phyloP scores from a whole-genome alignment of 1,140 invertebrate genomes.

The Pseudomyrmex dendroicus region DNA sequence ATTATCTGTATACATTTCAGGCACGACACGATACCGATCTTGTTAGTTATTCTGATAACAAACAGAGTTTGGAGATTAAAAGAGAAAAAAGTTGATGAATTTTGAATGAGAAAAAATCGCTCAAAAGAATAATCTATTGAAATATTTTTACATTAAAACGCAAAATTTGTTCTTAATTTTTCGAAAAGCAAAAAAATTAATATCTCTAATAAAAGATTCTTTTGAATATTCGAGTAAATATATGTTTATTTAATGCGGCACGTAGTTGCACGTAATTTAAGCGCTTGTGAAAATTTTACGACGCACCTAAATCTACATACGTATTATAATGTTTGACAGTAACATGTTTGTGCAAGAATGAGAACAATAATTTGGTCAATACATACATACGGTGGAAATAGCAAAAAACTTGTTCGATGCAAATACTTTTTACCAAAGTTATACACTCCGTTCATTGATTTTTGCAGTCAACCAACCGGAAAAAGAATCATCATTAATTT shows the following conservation, averaged over 20 bases:
- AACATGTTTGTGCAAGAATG: constrained; percentile 1
- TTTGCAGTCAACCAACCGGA: not conserved
- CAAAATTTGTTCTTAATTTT: constrained; percentile 1
- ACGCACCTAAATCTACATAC: constrained; percentile 6
- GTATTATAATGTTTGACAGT: constrained; percentile 22
- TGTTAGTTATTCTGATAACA: not conserved
- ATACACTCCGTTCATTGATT: not conserved
- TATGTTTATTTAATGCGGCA: not conserved
- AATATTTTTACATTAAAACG: not conserved
- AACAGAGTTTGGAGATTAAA: not conserved
- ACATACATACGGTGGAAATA: not conserved
- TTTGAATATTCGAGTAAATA: not conserved
- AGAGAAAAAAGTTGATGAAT: not conserved
- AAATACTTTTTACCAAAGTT: not conserved
- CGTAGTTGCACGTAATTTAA: constrained; percentile 27
- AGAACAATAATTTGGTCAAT: constrained; percentile 6
- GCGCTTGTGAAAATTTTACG: constrained; percentile 29
- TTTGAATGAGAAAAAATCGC: not conserved
- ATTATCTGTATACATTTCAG: not conserved
- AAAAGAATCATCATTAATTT: not conserved
- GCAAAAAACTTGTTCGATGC: constrained; percentile 1
- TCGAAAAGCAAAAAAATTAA: not conserved
- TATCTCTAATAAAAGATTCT: not conserved
- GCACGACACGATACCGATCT: no score
- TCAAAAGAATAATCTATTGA: not conserved